These are phyloP conservation scores for Syritta pipiens DNA, from an alignment of 2,888 invertebrate species.

Conservation along the genomic window DNA sequence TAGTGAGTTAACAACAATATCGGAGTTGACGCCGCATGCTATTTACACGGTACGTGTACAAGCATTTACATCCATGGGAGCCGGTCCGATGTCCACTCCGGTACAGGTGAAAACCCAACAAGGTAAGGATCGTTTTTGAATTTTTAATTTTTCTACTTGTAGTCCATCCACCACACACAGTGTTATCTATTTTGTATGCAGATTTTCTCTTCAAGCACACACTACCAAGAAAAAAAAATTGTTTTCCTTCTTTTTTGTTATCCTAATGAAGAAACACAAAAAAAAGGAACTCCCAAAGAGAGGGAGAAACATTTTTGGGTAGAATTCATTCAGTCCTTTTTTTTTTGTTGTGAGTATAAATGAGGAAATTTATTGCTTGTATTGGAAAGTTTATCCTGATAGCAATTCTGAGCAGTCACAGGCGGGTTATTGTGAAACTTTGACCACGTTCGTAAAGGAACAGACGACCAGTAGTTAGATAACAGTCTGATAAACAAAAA, in stretches of 20 bases:
- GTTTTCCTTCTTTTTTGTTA: no score
- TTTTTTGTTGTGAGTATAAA: background rate
- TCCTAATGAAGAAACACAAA: background rate
- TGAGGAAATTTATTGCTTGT: slow-evolving; percentile 22
- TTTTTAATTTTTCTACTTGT: slow-evolving; percentile 25
- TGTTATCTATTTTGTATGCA: slow-evolving; percentile 40
- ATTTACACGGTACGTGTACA: slow-evolving; percentile 97
- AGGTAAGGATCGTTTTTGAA: slow-evolving; percentile 81
- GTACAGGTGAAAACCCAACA: slow-evolving; percentile 99
- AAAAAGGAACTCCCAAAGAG: background rate
- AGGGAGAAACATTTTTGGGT: background rate
- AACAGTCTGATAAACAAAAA: no score
- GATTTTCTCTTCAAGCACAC: background rate
- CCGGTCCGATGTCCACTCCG: slow-evolving; percentile 96
- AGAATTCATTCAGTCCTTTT: no score
- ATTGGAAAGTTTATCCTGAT: slow-evolving; percentile 28
- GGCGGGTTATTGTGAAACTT: slow-evolving; percentile 20
- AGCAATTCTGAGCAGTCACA: slow-evolving; percentile 13
- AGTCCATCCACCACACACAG: background rate
- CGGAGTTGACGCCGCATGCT: slow-evolving; percentile 93
- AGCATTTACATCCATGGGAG: slow-evolving; percentile 95
- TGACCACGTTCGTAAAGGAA: slow-evolving; percentile 25
- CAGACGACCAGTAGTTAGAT: no score
- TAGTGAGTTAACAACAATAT: slow-evolving; percentile 94
- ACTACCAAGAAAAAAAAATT: no score